A percentile compares a stretch with the other conserved stretches of the same genome.
These are phyloP conservation scores for Subacronicta megacephala DNA, from an alignment of 2,888 invertebrate genomes.

Conservation along the genomic window DNA sequence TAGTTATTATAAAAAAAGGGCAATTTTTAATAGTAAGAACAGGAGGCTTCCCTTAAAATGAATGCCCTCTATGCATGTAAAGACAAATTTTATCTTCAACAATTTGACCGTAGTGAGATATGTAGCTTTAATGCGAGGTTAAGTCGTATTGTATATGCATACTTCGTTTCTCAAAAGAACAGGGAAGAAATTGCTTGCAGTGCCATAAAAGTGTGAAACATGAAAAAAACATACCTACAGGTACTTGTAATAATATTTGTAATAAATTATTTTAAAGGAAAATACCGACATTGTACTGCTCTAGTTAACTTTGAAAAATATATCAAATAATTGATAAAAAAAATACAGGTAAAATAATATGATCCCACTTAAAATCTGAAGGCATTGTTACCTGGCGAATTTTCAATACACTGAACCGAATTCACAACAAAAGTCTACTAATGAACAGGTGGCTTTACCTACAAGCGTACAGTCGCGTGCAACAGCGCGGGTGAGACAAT, in stretches of 20 bases:
- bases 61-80: constrained; percentile 16
- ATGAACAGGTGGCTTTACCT: constrained; percentile 34
- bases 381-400: neutral
- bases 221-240: too few relatives aligned
- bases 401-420: constrained; percentile 14
- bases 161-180: constrained; percentile 14
- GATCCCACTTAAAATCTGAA: neutral
- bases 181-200: constrained; percentile 5
- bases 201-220: neutral
- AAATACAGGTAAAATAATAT: neutral
- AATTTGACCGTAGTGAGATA: constrained; percentile 5
- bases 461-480: constrained; percentile 31
- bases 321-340: too few relatives aligned
- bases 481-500: constrained; percentile 46
- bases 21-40: neutral
- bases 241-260: too few relatives aligned
- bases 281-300: too few relatives aligned
- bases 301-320: too few relatives aligned
- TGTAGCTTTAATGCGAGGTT: constrained; percentile 8
- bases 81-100: constrained; percentile 15
- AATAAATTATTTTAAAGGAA: too few relatives aligned
- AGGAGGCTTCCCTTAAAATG: constrained; percentile 1
- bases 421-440: constrained; percentile 24
- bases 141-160: constrained; percentile 21
- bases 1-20: neutral